phyloP scores from a whole-genome alignment of 1,140 invertebrate genomes.

The Hestina assimilis region DNA sequence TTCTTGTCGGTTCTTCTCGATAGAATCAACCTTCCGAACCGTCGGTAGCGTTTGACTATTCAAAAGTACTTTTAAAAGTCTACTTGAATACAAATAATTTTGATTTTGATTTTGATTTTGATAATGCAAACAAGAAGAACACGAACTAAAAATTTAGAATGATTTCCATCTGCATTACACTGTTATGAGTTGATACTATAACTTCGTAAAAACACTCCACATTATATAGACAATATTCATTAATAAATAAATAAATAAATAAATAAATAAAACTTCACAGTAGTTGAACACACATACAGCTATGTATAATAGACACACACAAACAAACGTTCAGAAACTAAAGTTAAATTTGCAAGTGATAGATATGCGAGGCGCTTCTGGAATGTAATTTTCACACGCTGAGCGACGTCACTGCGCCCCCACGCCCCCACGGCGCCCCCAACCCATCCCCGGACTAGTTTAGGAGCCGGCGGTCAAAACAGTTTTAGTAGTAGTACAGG shows the following conservation, averaged over 20 bases:
- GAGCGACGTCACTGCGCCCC: constrained; percentile 59
- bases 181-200: too few species aligned
- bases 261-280: constrained; percentile 13
- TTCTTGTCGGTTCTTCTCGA: neutral
- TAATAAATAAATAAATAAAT: neutral
- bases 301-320: constrained; percentile 15
- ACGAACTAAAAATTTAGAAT: too few species aligned
- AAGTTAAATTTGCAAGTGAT: constrained; percentile 79
- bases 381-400: constrained; percentile 79
- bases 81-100: too few species aligned
- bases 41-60: too few species aligned
- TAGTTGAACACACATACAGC: neutral
- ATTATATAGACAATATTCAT: too few species aligned
- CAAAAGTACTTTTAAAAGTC: too few species aligned
- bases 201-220: too few species aligned
- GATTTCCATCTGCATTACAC: too few species aligned
- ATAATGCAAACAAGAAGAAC: too few species aligned
- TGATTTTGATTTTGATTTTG: too few species aligned
- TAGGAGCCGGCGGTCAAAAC: constrained; percentile 19
- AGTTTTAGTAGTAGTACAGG: neutral
- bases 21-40: neutral
- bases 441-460: constrained; percentile 22
- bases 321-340: constrained; percentile 57
- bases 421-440: constrained; percentile 25
- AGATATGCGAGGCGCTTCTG: constrained; percentile 77